phyloP scores from a whole-genome alignment of 2,888 invertebrate genomes.

The Lasioglossum malachurum region DNA sequence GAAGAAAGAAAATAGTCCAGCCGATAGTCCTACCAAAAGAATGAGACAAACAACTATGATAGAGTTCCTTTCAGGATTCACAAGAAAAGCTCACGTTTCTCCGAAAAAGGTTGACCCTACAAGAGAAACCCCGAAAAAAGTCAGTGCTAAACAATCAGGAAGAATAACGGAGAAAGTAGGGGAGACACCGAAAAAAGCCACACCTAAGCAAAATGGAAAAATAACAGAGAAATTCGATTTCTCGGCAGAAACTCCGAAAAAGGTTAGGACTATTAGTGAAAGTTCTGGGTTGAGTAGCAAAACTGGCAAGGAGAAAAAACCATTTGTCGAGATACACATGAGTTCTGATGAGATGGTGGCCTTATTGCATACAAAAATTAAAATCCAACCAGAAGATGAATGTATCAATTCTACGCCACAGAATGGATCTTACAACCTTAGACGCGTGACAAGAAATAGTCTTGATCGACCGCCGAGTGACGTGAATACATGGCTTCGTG shows the following conservation, averaged over 20 bases:
- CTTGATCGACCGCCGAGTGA: background rate
- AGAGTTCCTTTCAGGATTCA: conserved; percentile 41
- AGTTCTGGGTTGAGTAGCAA: no score
- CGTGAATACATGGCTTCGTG: accelerated
- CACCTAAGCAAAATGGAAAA: no score
- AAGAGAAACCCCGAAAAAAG: background rate
- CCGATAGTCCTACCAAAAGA: conserved; percentile 4
- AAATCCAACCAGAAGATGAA: background rate
- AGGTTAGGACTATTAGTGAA: background rate
- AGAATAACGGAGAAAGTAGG: no score
- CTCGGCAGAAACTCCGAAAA: background rate
- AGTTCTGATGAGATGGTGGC: conserved; percentile 44
- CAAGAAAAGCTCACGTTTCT: background rate
- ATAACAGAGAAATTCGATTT: background rate
- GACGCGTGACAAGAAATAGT: background rate
- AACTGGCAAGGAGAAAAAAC: background rate
- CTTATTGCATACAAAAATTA: conserved; percentile 16
- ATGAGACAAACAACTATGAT: conserved; percentile 58
- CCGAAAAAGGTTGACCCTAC: background rate
- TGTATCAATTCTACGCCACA: background rate
- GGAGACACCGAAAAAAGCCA: background rate
- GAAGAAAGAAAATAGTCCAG: background rate
- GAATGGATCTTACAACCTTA: conserved; percentile 12
- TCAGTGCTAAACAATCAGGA: no score
- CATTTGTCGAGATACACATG: conserved; percentile 60